These are phyloP conservation scores for Drosophila sordidula DNA, from an alignment of 2,888 invertebrate genomes.

Conservation along the genomic window DNA sequence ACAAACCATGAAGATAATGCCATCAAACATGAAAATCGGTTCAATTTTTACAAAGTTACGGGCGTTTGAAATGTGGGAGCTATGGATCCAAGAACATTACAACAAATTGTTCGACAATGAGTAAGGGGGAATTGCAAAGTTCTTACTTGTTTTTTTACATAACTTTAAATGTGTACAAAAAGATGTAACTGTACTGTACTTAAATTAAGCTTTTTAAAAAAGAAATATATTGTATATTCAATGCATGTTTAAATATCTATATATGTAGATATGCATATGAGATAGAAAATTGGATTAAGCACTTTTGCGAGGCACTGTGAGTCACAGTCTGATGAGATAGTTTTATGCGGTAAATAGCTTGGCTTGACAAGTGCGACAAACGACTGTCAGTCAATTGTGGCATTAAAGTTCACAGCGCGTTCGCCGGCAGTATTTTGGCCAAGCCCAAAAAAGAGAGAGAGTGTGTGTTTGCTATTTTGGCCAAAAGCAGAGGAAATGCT, in stretches of 20 bases:
- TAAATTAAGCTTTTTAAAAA: too few relatives aligned
- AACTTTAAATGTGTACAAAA: too few relatives aligned
- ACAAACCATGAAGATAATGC: too few relatives aligned
- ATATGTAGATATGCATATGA: neutral
- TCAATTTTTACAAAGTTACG: too few relatives aligned
- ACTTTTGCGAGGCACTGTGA: conserved; percentile 23
- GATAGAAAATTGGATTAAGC: conserved; percentile 12
- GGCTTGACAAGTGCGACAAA: conserved; percentile 64
- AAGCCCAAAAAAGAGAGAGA: conserved; percentile 21
- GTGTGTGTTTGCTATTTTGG: conserved; percentile 53
- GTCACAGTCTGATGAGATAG: conserved; percentile 31
- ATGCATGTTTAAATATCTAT: neutral
- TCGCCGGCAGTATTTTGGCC: conserved; percentile 34
- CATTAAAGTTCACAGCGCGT: conserved; percentile 64
- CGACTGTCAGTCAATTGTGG: conserved; percentile 63
- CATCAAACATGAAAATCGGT: too few relatives aligned
- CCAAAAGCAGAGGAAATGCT: conserved; percentile 19
- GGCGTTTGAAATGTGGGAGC: too few relatives aligned
- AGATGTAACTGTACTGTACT: too few relatives aligned
- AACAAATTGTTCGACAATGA: too few relatives aligned
- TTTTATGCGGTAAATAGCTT: conserved; percentile 36
- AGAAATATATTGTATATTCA: too few relatives aligned
- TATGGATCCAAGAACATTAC: too few relatives aligned
- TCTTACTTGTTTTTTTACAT: too few relatives aligned
- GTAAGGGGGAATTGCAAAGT: too few relatives aligned